Conservation (phyloP, 2,888 invertebrate species). For the Andrena camellia region DNA sequence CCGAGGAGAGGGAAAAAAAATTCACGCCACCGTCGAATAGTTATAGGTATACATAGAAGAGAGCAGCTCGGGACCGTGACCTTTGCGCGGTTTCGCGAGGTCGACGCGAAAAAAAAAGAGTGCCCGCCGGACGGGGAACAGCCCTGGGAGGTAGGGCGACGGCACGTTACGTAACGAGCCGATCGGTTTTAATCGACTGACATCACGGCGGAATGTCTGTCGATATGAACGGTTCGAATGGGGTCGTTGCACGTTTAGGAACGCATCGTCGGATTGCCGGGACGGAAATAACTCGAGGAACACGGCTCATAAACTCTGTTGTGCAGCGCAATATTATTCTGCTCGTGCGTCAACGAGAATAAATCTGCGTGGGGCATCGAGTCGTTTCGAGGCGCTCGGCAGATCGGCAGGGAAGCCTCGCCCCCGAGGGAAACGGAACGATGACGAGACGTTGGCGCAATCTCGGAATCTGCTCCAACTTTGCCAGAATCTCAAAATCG, state of each 20-base stretch:
- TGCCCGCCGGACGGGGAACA: not conserved
- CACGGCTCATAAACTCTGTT: constrained; percentile 77
- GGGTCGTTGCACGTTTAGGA: constrained; percentile 80
- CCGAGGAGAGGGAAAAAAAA: no score
- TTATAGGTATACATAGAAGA: not conserved
- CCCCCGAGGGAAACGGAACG: no score
- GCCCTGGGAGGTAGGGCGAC: not conserved
- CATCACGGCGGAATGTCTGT: constrained; percentile 62
- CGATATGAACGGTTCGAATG: constrained; percentile 69
- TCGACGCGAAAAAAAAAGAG: not conserved
- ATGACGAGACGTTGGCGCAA: no score
- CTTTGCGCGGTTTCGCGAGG: not conserved
- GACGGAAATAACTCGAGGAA: constrained; percentile 79
- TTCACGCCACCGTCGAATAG: no score
- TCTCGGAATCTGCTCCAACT: no score
- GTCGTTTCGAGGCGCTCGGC: constrained; percentile 40
- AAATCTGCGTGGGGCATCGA: constrained; percentile 44
- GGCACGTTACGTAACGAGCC: constrained; percentile 48
- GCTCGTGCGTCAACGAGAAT: constrained; percentile 53
- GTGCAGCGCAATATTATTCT: constrained; percentile 66
- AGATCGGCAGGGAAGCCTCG: no score
- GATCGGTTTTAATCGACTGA: constrained; percentile 63
- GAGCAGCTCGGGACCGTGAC: not conserved
- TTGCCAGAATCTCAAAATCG: no score
- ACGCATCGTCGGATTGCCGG: constrained; percentile 78